Conservation (phyloP, 2,888 invertebrate genomes). For the Galerucella calmariensis region DNA sequence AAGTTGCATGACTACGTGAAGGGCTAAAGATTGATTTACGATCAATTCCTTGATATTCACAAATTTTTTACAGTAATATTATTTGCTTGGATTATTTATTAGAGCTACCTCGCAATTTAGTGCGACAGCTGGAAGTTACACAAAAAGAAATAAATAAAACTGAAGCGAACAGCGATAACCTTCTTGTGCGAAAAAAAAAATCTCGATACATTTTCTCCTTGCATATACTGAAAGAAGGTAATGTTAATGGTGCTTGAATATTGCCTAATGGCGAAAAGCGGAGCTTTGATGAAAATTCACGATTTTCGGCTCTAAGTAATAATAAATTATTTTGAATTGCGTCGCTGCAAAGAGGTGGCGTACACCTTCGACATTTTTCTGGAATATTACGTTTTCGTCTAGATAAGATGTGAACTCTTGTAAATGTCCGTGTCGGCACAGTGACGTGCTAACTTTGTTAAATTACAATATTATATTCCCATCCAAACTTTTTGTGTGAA, state of each 20-base stretch:
- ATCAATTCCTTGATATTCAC: background rate
- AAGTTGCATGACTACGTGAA: background rate
- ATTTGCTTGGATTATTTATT: slow-evolving; percentile 6
- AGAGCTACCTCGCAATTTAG: background rate
- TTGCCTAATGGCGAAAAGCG: slow-evolving; percentile 30
- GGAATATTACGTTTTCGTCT: slow-evolving; percentile 20
- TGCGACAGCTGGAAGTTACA: slow-evolving; percentile 3
- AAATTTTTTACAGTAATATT: background rate
- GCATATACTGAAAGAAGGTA: slow-evolving; percentile 24
- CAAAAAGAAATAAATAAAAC: slow-evolving; percentile 6
- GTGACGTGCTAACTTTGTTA: background rate
- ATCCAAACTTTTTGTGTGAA: no score
- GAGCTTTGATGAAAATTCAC: slow-evolving; percentile 26
- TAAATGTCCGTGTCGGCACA: background rate
- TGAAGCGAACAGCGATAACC: slow-evolving; percentile 12
- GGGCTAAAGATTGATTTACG: background rate
- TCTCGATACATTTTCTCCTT: slow-evolving; percentile 16
- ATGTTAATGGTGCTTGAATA: slow-evolving; percentile 27
- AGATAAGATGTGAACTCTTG: slow-evolving; percentile 13
- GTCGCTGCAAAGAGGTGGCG: slow-evolving; percentile 13
- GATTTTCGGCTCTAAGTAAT: slow-evolving; percentile 30
- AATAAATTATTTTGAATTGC: slow-evolving; percentile 33
- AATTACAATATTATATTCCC: no score
- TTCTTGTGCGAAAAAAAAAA: background rate
- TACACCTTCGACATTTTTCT: slow-evolving; percentile 23